Base-by-base conservation (phyloP, 2,888 invertebrate genomes). In the Thecocarcelia acutangulata region DNA sequence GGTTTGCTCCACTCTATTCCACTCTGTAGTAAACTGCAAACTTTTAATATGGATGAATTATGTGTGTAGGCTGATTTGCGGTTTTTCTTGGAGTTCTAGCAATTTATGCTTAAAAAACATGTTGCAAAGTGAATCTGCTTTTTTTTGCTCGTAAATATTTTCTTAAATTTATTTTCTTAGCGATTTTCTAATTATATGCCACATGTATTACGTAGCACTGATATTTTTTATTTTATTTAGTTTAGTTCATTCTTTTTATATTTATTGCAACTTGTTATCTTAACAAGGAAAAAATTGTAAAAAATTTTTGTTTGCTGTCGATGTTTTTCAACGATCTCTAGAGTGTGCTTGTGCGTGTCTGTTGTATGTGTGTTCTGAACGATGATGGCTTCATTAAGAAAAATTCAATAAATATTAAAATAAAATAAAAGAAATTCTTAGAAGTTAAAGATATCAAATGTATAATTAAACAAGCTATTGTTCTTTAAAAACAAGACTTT, bases 151-250 rank as follows among this genome's bases (percentile, higher is more conserved):
- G 37, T 48, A 46, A 44, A 72, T 61, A 40, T 46, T 73, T 44
- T 46, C 12, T 63, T 56, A 33, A 15, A 40, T 66, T 64, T 50
- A 48, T 40, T 54, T 66, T 73, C 37, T 73, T 66, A 13, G 72
- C 21, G 46, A 66, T 59, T 73, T 66, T 78, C 64, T 72, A 79
- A 73, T 79, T 78, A 66, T 56, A 50, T 78, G 58, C 56, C 48
- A 56, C 48, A 50, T 68, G 68, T n/a, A 28, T 50, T 15, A 37
- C 33, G 28, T 40, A 28, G 28, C 28, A 17, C 40, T 15, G 21
- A 5, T 33, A 19, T 2, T 37, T 50, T 24, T 64, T 42, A 28
- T 15, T 24, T 13, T 15, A 11, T 33, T 33, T 24, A 24, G 1
- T 33, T 33, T 33, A 6, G 5, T 33, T n/a, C n/a, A n/a, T n/a